A percentile compares a stretch with the other conserved stretches of the same genome.
phyloP scores from a whole-genome alignment of 2,113 vertebrate genomes.

The Heloderma charlesbogerti region DNA sequence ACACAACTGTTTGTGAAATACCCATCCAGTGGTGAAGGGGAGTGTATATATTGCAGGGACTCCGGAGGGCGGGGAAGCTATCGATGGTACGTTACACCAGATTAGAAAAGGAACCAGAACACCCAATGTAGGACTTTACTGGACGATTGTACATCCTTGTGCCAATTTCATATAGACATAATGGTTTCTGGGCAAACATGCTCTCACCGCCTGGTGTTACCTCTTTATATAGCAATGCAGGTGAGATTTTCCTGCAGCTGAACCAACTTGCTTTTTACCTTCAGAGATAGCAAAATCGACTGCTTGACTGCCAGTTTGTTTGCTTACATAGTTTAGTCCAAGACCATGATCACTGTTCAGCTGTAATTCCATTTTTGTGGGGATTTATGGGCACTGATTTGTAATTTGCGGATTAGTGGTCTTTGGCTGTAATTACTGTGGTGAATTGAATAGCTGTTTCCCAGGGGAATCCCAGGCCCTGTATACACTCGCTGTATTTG shows the following conservation, averaged over 20 bases:
- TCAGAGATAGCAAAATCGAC: background rate
- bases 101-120: background rate
- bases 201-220: background rate
- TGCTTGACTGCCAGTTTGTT: constrained; percentile 10
- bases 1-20: background rate
- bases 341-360: constrained; percentile 34
- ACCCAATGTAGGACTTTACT: background rate
- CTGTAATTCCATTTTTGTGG: constrained; percentile 59
- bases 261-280: constrained; percentile 1
- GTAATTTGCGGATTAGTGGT: constrained; percentile 70
- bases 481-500: constrained; percentile 47
- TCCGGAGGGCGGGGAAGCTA: background rate
- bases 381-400: constrained; percentile 55
- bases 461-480: constrained; percentile 21
- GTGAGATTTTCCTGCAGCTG: background rate
- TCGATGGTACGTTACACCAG: background rate
- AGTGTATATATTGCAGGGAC: background rate
- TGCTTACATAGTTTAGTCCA: background rate
- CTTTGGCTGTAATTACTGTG: constrained; percentile 67
- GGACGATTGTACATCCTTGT: background rate
- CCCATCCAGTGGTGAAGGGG: background rate
- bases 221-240: background rate
- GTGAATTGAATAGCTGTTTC: constrained; percentile 61
- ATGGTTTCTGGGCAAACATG: background rate
- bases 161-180: background rate